Conservation (phyloP, 2,113 vertebrate genomes). For the Poicephalus meyeri region DNA sequence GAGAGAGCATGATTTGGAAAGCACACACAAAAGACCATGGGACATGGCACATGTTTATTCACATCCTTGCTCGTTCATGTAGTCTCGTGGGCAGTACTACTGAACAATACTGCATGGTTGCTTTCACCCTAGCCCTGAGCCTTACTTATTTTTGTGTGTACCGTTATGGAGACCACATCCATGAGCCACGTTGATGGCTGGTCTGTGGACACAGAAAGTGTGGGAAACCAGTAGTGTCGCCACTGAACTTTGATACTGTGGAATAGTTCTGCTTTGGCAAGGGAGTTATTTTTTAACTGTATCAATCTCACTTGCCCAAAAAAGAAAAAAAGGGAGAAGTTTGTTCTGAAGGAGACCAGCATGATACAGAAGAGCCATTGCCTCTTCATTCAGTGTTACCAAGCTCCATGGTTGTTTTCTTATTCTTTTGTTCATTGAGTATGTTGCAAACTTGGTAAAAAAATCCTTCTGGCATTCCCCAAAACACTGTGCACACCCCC, state of each 20-base stretch:
- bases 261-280: background rate
- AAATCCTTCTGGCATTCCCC: background rate
- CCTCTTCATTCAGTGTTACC: background rate
- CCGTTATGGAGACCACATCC: background rate
- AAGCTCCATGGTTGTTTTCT: background rate
- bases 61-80: background rate
- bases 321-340: background rate
- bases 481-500: background rate
- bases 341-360: background rate
- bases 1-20: background rate
- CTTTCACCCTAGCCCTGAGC: background rate
- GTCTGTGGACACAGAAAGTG: background rate
- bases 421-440: background rate
- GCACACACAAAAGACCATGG: background rate
- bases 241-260: background rate
- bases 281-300: background rate
- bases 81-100: background rate
- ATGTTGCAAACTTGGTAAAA: background rate
- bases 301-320: background rate
- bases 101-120: background rate
- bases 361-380: background rate
- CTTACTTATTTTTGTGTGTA: background rate
- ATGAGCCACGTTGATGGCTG: rapidly evolving
- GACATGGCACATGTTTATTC: background rate
- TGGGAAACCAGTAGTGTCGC: background rate